Evolutionary conservation across 1,140 invertebrate genomes (phyloP).

Genomic region (Solenopsis invicta): DNA sequence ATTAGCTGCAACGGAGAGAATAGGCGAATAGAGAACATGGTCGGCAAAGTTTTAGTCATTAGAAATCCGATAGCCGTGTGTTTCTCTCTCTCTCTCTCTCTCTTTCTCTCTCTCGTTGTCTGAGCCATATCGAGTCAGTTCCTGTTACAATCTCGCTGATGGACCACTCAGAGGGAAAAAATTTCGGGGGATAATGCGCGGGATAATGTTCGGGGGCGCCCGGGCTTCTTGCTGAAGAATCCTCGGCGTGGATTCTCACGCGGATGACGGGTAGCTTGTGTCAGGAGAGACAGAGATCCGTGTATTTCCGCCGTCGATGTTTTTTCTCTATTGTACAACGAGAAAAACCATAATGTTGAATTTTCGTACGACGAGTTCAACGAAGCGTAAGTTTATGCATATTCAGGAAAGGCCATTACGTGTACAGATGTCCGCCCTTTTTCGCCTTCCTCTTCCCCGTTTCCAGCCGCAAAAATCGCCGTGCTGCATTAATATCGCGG

Average conservation of each 20-base stretch:
- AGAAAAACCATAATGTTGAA: slow-evolving; percentile 2
- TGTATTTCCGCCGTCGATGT: neutral
- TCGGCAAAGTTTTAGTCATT: slow-evolving; percentile 55
- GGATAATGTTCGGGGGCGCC: neutral
- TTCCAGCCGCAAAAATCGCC: neutral
- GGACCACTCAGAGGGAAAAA: slow-evolving; percentile 29
- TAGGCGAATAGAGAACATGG: slow-evolving; percentile 35
- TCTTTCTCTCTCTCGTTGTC: neutral
- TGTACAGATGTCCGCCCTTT: neutral
- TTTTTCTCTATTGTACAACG: slow-evolving; percentile 1
- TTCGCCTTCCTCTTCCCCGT: neutral
- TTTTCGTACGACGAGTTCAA: neutral
- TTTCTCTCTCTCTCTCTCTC: neutral
- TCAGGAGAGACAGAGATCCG: neutral
- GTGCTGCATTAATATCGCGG: neutral
- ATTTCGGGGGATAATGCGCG: slow-evolving; percentile 39
- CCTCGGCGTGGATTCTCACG: neutral
- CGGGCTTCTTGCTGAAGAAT: neutral
- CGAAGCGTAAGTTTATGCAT: slow-evolving; percentile 39
- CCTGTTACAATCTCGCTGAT: slow-evolving; percentile 40
- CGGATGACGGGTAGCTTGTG: neutral
- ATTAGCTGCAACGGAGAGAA: slow-evolving; percentile 54
- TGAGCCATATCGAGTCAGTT: slow-evolving; percentile 13
- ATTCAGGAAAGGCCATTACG: slow-evolving; percentile 18
- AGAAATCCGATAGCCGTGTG: slow-evolving; percentile 66